Base-by-base conservation (phyloP, 2,113 vertebrate genomes). In the Calonectris borealis region DNA sequence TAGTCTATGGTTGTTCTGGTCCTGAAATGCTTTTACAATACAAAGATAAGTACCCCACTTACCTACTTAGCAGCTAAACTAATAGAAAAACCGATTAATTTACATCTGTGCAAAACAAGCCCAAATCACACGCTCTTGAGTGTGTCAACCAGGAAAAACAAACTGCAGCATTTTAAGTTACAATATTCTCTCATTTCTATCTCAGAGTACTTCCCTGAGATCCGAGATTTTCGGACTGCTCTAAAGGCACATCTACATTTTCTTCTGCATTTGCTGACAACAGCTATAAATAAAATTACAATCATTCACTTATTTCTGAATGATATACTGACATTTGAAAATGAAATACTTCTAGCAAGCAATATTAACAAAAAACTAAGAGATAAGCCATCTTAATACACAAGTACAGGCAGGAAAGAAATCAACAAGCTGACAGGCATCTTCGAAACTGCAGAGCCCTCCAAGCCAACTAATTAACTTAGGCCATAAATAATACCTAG, bases 391-490 rank as follows among this genome's bases (percentile, higher is more conserved):
- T 57, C 81, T 75, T 68, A 66, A 70, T 44, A 94, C 83, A 57
- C 84, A 95, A 96, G 79, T 60, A 87, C 25, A 75, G 60, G 75
- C 86, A 96, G 79, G 70, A 91, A 52, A 78, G n/a, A 92, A 64
- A 70, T 17, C 49, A 94, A 70, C 36, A 73, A 86, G 11, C 10
- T 83, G 52, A 90, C 60, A 78, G 65, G 34, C 38, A 42, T n/a
- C 57, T 77, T 82, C 15, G 2, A 90, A 94, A 94, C 25, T 61
- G 24, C 70, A 92, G 62, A 87, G 44, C 13, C 34, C 71, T 88
- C 71, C 29, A 51, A 90, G 60, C n/a, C 61, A 90, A 32, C 29
- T 82, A 85, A 83, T 94, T 96, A 94, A 92, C 15, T 64, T 15
- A 51, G 66, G 66, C 40, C 65, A 87, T 94, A 96, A 95, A 95